phyloP scores from a whole-genome alignment of 2,888 invertebrate species.

The Apamea monoglypha region DNA sequence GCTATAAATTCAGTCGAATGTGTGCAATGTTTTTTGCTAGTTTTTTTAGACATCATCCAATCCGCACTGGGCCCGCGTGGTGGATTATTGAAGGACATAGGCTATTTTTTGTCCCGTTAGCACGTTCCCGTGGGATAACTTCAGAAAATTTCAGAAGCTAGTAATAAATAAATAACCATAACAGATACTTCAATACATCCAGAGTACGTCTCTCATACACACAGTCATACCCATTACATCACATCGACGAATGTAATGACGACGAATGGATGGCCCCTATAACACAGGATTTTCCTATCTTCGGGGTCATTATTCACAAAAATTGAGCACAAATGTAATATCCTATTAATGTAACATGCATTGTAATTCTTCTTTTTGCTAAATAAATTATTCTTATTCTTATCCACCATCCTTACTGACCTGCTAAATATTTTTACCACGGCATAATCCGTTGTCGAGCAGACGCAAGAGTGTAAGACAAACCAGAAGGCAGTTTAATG shows the following conservation, averaged over 20 bases:
- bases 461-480: background rate
- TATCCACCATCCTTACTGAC: background rate
- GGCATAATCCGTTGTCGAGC: background rate
- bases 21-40: conserved; percentile 51
- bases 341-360: too few relatives aligned
- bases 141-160: background rate
- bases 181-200: background rate
- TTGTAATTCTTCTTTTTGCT: too few relatives aligned
- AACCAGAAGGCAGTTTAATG: conserved; percentile 39
- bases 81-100: background rate
- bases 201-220: background rate
- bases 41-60: conserved; percentile 29
- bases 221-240: too few relatives aligned
- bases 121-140: background rate
- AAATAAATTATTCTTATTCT: too few relatives aligned
- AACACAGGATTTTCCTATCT: too few relatives aligned
- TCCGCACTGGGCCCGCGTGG: background rate
- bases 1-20: conserved; percentile 58
- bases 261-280: too few relatives aligned
- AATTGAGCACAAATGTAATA: too few relatives aligned
- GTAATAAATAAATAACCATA: background rate
- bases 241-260: too few relatives aligned
- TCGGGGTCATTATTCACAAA: too few relatives aligned
- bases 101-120: background rate
- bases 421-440: background rate